phyloP scores from a whole-genome alignment of 2,888 invertebrate species.

The Drosophila tanythrix region DNA sequence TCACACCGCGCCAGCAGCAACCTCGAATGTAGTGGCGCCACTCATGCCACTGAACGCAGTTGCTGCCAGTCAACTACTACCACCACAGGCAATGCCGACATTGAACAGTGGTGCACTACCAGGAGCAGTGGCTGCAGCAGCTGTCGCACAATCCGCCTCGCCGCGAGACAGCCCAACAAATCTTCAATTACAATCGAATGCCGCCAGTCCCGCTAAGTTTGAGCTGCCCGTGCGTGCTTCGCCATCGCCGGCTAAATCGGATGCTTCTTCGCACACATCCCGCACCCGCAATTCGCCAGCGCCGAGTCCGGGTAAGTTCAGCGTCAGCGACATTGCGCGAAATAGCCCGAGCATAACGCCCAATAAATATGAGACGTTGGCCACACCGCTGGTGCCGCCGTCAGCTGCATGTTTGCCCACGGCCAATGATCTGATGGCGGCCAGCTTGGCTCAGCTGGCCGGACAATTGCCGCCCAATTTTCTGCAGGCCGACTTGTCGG shows the following conservation, averaged over 20 bases:
- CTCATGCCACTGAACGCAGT: slow-evolving; percentile 23
- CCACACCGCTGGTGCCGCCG: slow-evolving; percentile 62
- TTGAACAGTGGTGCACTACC: slow-evolving; percentile 13
- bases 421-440: slow-evolving; percentile 84
- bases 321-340: slow-evolving; percentile 83
- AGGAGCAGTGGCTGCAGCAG: neutral
- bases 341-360: slow-evolving; percentile 84
- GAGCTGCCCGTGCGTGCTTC: slow-evolving; percentile 87
- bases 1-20: slow-evolving; percentile 51
- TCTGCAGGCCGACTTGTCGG: slow-evolving; percentile 82
- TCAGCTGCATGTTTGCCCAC: slow-evolving; percentile 73
- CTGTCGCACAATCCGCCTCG: slow-evolving; percentile 66
- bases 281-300: slow-evolving; percentile 86
- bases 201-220: slow-evolving; percentile 85
- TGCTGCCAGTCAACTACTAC: slow-evolving; percentile 44
- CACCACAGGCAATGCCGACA: slow-evolving; percentile 46
- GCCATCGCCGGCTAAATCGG: slow-evolving; percentile 87
- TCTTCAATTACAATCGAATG: slow-evolving; percentile 83
- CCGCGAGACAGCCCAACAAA: slow-evolving; percentile 85
- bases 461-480: slow-evolving; percentile 84
- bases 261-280: slow-evolving; percentile 86
- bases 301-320: slow-evolving; percentile 85
- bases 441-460: slow-evolving; percentile 83
- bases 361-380: slow-evolving; percentile 80
- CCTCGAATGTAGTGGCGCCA: slow-evolving; percentile 24